A percentile compares a stretch with the other conserved stretches of the same genome.
These are phyloP conservation scores for Trachops cirrhosus DNA, from an alignment of 2,797 vertebrate species.

Conservation along the genomic window DNA sequence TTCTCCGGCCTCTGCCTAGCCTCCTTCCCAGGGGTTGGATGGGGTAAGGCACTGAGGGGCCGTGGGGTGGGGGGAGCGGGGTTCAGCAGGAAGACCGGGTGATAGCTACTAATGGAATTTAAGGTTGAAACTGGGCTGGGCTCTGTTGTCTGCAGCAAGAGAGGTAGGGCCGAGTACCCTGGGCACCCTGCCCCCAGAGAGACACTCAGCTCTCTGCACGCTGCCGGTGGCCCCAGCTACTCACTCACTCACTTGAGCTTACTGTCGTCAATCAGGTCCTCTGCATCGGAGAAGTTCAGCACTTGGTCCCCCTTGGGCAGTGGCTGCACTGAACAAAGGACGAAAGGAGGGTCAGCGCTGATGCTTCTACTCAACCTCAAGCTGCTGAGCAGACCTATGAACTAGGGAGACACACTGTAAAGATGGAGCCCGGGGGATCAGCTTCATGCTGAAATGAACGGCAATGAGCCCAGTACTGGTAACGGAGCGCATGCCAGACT, in stretches of 20 bases:
- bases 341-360: neutral
- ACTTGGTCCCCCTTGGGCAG: constrained; percentile 97
- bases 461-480: neutral
- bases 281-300: constrained; percentile 96
- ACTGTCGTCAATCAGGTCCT: constrained; percentile 95
- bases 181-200: neutral
- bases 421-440: neutral
- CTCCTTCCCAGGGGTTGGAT: neutral
- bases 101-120: neutral
- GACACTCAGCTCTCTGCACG: neutral
- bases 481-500: neutral
- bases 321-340: constrained; percentile 91
- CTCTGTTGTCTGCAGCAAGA: neutral
- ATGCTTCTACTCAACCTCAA: neutral
- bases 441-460: neutral
- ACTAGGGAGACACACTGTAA: neutral
- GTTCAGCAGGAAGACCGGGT: neutral
- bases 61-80: rapidly evolving
- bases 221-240: constrained; percentile 42
- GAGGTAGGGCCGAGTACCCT: neutral
- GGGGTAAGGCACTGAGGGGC: neutral
- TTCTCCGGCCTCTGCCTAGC: neutral
- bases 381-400: neutral
- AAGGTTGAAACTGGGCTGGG: neutral
- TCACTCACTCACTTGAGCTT: constrained; percentile 96